Base-by-base conservation (phyloP, 2,113 vertebrate genomes). In the Aix galericulata region DNA sequence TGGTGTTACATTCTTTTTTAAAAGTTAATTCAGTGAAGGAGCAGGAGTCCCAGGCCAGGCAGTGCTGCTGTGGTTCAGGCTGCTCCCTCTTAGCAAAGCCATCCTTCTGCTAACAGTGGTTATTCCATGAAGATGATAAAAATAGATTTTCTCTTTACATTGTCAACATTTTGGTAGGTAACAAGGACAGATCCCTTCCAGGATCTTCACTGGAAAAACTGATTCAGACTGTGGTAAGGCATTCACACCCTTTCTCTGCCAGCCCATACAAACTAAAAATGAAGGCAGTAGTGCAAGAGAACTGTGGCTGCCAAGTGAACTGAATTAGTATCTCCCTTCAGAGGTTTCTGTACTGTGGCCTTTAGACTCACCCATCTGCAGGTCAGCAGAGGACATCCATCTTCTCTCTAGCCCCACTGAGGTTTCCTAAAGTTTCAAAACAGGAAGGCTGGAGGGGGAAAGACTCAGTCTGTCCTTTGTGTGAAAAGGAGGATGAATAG, bases 161-260 rank as follows among this genome's bases (percentile, higher is more conserved):
- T 93, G 86, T 92, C 91, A 92, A 56, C 76, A 60, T 92, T 83
- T 86, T 72, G 69, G 34, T 72, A 93, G 91, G 86, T 81, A 95
- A 77, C 48, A 88, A 52, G 71, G 79, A 40, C 46, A 90, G 52
- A 88, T 88, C 42, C 32, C 56, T 89, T 90, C 79, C 88, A 88
- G 75, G 68, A 82, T 91, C 66, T 78, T 86, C 60, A 86, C 64
- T 78, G 92, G 93, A 94, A 92, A 89, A 91, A 73, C 68, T 75
- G 84, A 89, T 92, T 87, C 53, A 87, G 74, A 23, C 74, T 58
- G 29, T 72, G 63, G 50, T 46, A 86, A 75, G 58, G 56, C 4
- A 9, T n/a, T 79, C 3, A 2, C 59, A 80, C 52, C 48, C 77
- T 84, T 96, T 95, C 52, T 83, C 56, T 95, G 73, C 76, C 88